Evolutionary conservation across 2,888 invertebrate genomes (phyloP), one percentile per base, ranked within the genome.

Genomic region (Melipona bicolor): DNA sequence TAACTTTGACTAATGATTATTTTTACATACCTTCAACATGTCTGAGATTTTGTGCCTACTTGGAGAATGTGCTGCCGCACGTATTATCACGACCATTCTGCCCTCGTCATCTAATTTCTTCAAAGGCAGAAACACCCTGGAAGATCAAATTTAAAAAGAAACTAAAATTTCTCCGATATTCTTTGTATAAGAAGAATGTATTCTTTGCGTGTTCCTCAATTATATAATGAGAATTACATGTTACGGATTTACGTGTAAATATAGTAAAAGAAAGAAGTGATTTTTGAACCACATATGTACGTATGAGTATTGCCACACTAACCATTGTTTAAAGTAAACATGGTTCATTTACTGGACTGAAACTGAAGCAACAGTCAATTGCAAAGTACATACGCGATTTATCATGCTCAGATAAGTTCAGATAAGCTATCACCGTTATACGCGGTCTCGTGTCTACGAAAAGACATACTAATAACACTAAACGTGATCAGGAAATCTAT

Each of bases 51-150:
- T 94, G 88, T 96, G 96, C 64, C 91, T 93, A 73, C 94, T 95
- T 0, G 97, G 96, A 93, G 96, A 94, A 89, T 97, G 96, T 0
- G 95, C 95, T 5, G 96, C 95, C 0, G 96, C 95, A 70, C 96
- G 94, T 68, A 96, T 95, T n/a, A 97, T 93, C 0, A 97, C 95
- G 9, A 97, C 95, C 89, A 96, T 94, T 87, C 95, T 94, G 69
- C 96, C 95, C 61, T 95, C 94, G 75, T 95, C 94, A 72, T 95
- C 95, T 50, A 95, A 93, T 83, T 95, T 95, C 72, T 92, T 94
- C 49, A 97, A 91, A 0, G 97, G 96, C 4, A 97, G 91, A 89
- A 96, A 96, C 36, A 96, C 95, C 4, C 95, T 95, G 84, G 36
- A 84, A 76, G 32, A 54, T 13, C n/a, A 36, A 5, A 4, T 13